These are phyloP conservation scores for Buathra laborator DNA, from an alignment of 2,888 invertebrate genomes.

Conservation along the genomic window DNA sequence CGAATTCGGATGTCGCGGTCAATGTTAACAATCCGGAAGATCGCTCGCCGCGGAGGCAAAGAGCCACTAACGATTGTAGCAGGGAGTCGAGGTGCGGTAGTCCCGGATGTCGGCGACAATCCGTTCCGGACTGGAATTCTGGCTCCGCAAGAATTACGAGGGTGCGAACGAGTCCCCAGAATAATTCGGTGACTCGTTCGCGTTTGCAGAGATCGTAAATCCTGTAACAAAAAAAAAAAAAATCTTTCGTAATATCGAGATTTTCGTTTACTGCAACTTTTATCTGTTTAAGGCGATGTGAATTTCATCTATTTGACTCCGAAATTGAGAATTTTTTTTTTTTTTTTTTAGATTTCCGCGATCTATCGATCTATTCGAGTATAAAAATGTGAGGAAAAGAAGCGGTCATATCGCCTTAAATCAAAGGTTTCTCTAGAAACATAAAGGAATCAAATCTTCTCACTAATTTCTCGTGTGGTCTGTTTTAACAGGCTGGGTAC, in stretches of 20 bases:
- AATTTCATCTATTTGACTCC: neutral
- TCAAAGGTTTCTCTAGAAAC: neutral
- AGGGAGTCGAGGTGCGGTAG: conserved; percentile 69
- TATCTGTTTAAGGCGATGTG: neutral
- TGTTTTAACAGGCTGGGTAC: conserved; percentile 81
- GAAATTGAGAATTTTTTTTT: neutral
- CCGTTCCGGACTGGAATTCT: conserved; percentile 22
- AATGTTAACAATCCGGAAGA: neutral
- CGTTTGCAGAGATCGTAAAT: conserved; percentile 45
- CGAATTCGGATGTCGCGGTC: conserved; percentile 13
- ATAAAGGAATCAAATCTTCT: neutral
- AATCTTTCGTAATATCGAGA: neutral
- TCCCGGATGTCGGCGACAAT: conserved; percentile 36
- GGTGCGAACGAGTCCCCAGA: conserved; percentile 25
- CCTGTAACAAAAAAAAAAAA: neutral
- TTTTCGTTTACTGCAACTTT: neutral
- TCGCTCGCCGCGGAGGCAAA: conserved; percentile 23
- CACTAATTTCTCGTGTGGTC: conserved; percentile 71
- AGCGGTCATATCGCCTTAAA: neutral
- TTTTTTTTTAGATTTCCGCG: neutral
- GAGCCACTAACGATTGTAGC: conserved; percentile 69
- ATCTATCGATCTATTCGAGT: neutral
- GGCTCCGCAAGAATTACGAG: neutral
- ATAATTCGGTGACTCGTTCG: conserved; percentile 23
- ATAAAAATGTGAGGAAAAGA: neutral